phyloP scores from a whole-genome alignment of 2,797 vertebrate species.

The Enteromius treurensis region DNA sequence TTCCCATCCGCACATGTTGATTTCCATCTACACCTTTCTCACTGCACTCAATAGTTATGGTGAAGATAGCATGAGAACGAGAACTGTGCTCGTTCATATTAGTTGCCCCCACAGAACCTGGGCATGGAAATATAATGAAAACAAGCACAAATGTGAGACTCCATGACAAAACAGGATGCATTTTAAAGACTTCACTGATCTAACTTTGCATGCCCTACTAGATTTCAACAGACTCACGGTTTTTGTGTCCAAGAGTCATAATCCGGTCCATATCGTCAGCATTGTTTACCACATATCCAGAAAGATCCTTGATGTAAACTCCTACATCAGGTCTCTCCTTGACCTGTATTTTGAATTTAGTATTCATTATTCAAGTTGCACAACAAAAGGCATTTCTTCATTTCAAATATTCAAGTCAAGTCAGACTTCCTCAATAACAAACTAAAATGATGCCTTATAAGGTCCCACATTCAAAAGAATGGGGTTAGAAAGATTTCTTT shows the following conservation, averaged over 20 bases:
- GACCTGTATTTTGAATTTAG: conserved; percentile 77
- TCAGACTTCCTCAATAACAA: neutral
- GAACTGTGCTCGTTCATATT: conserved; percentile 99
- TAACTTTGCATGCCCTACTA: neutral
- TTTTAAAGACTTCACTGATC: conserved; percentile 7
- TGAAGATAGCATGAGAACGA: conserved; percentile 97
- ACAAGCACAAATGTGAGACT: no score
- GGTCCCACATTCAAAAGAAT: neutral
- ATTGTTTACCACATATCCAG: conserved; percentile 96
- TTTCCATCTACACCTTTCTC: conserved; percentile 96
- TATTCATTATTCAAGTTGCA: conserved; percentile 1
- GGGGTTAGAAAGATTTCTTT: no score
- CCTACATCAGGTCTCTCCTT: conserved; percentile 99
- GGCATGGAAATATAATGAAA: neutral
- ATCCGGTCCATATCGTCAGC: conserved; percentile 99
- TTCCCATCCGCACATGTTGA: conserved; percentile 97
- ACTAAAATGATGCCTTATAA: neutral
- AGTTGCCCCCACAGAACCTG: conserved; percentile 95
- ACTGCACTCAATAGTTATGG: conserved; percentile 98
- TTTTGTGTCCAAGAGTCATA: conserved; percentile 98
- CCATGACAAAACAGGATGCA: neutral
- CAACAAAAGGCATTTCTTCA: neutral
- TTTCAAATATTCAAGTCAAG: neutral
- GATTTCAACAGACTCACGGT: conserved; percentile 81
- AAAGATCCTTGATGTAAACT: conserved; percentile 98